A percentile compares a stretch with the other conserved stretches of the same genome.
Evolutionary conservation across 2,888 invertebrate species (phyloP).

Genomic region (Suillia variegata): DNA sequence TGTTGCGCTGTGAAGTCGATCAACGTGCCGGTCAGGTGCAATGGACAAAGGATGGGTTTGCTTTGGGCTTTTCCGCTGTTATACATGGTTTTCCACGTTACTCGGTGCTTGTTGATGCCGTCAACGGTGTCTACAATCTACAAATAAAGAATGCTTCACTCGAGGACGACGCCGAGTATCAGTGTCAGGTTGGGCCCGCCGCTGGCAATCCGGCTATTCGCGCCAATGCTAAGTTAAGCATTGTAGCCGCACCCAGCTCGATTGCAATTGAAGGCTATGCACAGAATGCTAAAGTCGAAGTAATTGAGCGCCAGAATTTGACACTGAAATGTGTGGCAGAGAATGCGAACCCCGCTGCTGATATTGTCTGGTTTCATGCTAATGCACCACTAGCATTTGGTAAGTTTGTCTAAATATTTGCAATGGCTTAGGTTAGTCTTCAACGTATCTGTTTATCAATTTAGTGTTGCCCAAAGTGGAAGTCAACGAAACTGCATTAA

Average conservation of each 20-base stretch:
- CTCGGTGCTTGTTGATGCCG: slow-evolving; percentile 82
- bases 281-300: slow-evolving; percentile 55
- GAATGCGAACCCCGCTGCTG: slow-evolving; percentile 58
- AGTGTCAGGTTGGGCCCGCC: slow-evolving; percentile 94
- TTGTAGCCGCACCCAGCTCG: slow-evolving; percentile 55
- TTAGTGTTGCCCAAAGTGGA: slow-evolving; percentile 44
- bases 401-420: slow-evolving; percentile 31
- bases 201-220: slow-evolving; percentile 81
- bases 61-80: slow-evolving; percentile 77
- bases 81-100: slow-evolving; percentile 86
- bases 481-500: slow-evolving; percentile 47
- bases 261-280: slow-evolving; percentile 55
- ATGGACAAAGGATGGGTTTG: slow-evolving; percentile 95
- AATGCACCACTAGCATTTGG: slow-evolving; percentile 41
- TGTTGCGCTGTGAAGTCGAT: slow-evolving; percentile 82
- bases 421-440: slow-evolving; percentile 16
- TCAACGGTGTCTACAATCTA: slow-evolving; percentile 85
- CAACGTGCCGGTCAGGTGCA: slow-evolving; percentile 87
- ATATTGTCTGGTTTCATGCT: slow-evolving; percentile 54
- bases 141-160: slow-evolving; percentile 86
- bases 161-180: slow-evolving; percentile 93
- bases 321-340: slow-evolving; percentile 54
- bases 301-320: slow-evolving; percentile 53
- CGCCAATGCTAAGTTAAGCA: slow-evolving; percentile 85
- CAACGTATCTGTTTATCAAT: background rate